phyloP scores from a whole-genome alignment of 2,888 invertebrate genomes.

The Drosophila rellima region DNA sequence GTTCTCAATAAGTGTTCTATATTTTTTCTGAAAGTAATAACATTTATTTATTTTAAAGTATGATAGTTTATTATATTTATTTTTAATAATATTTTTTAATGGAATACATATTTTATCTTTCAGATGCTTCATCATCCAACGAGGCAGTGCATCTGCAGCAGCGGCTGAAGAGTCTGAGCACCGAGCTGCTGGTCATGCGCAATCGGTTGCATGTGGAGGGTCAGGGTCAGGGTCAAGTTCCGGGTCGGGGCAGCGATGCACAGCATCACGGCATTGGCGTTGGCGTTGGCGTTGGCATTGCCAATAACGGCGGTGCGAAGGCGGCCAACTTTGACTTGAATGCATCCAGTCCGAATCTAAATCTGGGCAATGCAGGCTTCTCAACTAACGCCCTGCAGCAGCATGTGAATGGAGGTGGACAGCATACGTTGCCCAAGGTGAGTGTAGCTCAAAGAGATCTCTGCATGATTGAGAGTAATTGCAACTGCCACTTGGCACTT shows the following conservation, averaged over 20 bases:
- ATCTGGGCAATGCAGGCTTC: slow-evolving; percentile 51
- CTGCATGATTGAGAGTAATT: neutral
- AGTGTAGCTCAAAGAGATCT: neutral
- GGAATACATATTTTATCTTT: neutral
- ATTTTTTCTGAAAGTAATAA: no score
- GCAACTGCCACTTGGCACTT: slow-evolving; percentile 14
- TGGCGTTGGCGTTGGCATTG: slow-evolving; percentile 29
- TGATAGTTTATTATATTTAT: neutral
- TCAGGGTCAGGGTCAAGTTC: slow-evolving; percentile 80
- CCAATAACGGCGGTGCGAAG: slow-evolving; percentile 45
- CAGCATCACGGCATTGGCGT: slow-evolving; percentile 53
- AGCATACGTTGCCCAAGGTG: slow-evolving; percentile 65
- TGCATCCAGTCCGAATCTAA: slow-evolving; percentile 82
- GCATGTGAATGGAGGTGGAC: slow-evolving; percentile 61
- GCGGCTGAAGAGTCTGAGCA: slow-evolving; percentile 94
- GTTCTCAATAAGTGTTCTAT: no score
- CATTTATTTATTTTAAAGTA: neutral
- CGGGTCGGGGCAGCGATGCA: slow-evolving; percentile 54
- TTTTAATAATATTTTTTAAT: neutral
- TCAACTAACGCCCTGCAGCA: slow-evolving; percentile 72
- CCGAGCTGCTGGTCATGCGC: slow-evolving; percentile 95
- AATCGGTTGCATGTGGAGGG: slow-evolving; percentile 93
- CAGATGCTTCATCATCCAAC: slow-evolving; percentile 97
- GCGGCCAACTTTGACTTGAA: slow-evolving; percentile 73
- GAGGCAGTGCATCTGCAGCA: slow-evolving; percentile 97